Conservation (phyloP, 2,888 invertebrate species). For the Nemotelus pantherinus region DNA sequence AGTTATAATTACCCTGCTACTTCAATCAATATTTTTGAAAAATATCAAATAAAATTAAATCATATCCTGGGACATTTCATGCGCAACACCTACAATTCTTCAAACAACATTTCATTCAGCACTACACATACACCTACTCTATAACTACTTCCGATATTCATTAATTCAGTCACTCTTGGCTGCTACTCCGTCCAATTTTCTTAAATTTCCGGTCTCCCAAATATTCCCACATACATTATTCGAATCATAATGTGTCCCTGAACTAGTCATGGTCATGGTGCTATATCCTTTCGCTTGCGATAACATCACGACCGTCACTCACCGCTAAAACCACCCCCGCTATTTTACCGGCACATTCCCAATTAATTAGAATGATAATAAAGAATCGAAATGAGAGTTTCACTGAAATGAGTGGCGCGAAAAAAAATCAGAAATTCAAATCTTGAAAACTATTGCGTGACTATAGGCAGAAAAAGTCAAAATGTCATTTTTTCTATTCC, state of each 20-base stretch:
- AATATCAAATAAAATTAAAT: too few species aligned
- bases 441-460: conserved; percentile 35
- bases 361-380: neutral
- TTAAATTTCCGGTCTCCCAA: conserved; percentile 24
- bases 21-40: too few species aligned
- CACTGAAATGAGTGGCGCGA: neutral
- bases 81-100: neutral
- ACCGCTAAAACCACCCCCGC: neutral
- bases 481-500: conserved; percentile 20
- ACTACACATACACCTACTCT: conserved; percentile 13
- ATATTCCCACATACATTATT: conserved; percentile 36
- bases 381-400: neutral
- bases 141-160: conserved; percentile 36
- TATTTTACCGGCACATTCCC: neutral
- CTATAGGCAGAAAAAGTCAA: conserved; percentile 32
- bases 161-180: conserved; percentile 15
- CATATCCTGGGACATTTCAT: too few species aligned
- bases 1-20: too few species aligned
- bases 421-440: conserved; percentile 26
- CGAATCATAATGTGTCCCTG: neutral
- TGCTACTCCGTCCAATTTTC: conserved; percentile 11
- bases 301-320: conserved; percentile 1
- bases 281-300: conserved; percentile 30
- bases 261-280: conserved; percentile 23
- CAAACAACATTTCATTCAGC: conserved; percentile 1